These are phyloP conservation scores for Petrolisthes cinctipes DNA, from an alignment of 2,888 invertebrate genomes.

Conservation along the genomic window DNA sequence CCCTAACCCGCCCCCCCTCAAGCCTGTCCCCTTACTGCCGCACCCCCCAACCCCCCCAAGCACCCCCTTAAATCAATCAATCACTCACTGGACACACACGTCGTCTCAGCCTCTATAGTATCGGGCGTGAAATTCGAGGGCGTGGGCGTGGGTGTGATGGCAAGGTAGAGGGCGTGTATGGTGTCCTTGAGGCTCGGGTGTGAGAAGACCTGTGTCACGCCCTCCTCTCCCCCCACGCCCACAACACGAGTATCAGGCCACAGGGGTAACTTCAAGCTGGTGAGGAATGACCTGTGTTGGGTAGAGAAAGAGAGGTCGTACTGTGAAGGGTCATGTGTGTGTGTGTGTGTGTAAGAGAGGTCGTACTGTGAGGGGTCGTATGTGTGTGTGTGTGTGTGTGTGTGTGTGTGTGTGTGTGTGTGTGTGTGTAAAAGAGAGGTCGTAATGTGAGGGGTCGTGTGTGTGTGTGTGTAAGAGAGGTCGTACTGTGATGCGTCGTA, in stretches of 20 bases:
- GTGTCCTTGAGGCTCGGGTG: constrained; percentile 31
- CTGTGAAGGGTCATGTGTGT: too few relatives aligned
- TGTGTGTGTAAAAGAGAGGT: constrained; percentile 38
- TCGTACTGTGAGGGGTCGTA: too few relatives aligned
- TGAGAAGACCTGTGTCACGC: neutral
- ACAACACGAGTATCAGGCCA: constrained; percentile 24
- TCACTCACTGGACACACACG: too few relatives aligned
- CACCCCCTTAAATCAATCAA: too few relatives aligned
- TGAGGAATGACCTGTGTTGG: constrained; percentile 20
- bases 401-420: constrained; percentile 30
- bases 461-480: constrained; percentile 13
- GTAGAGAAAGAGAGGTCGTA: too few relatives aligned
- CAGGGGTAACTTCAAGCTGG: neutral
- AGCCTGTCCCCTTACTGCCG: too few relatives aligned
- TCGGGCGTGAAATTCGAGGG: neutral
- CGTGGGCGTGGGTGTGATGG: neutral
- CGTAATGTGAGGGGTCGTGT: neutral
- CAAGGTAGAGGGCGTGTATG: constrained; percentile 28
- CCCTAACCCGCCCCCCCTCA: too few relatives aligned
- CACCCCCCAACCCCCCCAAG: too few relatives aligned
- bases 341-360: too few relatives aligned
- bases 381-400: constrained; percentile 19
- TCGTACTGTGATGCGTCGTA: too few relatives aligned
- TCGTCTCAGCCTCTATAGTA: too few relatives aligned
- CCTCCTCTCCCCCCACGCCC: neutral